A percentile compares a stretch with the other conserved stretches of the same genome.
Evolutionary conservation across 2,113 vertebrate species (phyloP).

Genomic region (Psammodynastes pulverulentus): DNA sequence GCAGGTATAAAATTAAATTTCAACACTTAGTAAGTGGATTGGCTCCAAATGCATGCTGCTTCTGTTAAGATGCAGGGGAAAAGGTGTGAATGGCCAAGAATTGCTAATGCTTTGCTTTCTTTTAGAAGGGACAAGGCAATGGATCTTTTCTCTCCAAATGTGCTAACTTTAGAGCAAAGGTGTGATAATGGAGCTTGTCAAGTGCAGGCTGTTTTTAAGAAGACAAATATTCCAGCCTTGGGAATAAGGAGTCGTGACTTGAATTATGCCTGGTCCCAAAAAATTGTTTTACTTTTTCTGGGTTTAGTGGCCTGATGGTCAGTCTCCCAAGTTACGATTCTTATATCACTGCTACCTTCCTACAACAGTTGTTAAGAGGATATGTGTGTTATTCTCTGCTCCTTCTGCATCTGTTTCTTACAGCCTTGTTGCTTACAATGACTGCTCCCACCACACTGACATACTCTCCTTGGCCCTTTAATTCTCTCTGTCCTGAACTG

Average conservation of each 20-base stretch:
- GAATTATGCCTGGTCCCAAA: not conserved
- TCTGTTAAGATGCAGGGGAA: not conserved
- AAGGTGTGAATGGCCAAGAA: not conserved
- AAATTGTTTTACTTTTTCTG: not conserved
- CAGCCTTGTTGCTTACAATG: not conserved
- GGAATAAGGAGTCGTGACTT: not conserved
- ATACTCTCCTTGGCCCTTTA: not conserved
- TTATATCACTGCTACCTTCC: not conserved
- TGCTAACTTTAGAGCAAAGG: not conserved
- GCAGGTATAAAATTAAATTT: not conserved
- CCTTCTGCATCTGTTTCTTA: not conserved
- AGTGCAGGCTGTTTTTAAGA: not conserved
- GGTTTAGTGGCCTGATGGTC: not conserved
- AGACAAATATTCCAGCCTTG: not conserved
- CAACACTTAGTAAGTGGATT: not conserved
- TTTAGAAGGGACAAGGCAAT: not conserved
- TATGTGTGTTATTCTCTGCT: not conserved
- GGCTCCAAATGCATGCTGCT: not conserved
- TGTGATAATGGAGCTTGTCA: not conserved
- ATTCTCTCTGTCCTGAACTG: not conserved
- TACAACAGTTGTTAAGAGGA: not conserved
- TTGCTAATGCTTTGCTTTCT: not conserved
- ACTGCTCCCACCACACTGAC: not conserved
- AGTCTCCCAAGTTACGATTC: not conserved
- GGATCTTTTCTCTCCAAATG: not conserved